Evolutionary conservation across 2,888 invertebrate genomes (phyloP), one percentile per base, ranked within the genome.

Genomic region (Plagiodera versicolora): DNA sequence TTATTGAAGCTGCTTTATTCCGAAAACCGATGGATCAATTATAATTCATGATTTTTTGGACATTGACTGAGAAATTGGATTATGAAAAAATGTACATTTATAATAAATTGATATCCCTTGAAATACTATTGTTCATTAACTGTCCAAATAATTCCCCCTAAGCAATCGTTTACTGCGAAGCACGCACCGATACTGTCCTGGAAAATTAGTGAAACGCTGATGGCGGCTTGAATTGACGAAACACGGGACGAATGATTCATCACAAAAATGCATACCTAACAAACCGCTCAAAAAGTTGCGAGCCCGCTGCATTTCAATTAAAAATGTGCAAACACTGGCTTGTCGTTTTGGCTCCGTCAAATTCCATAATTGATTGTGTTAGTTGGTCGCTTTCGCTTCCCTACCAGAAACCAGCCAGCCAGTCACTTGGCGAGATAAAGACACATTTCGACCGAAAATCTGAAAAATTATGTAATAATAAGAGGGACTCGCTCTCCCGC

Each of bases 191-290:
- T 67, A 72, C 72, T 69, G 73, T 65, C 71, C 74, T 72, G 75
- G 67, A 70, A 74, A 75, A 73, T 74, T 74, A 76, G 74, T 72
- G 75, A 71, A 71, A 67, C 70, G 63, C 69, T 60, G 66, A 69
- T 65, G 65, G 72, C 67, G 70, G 70, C 72, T 6, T 32, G 73
- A 72, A 74, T 73, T 75, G 75, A 75, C 76, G 75, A 76, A 77
- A 76, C 74, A 72, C 67, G 65, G 72, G 66, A 70, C 69, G 73
- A 71, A 75, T 77, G 75, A 74, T 77, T 77, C 73, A 73, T 75
- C 71, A 74, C 72, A 77, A 77, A 78, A 78, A 77, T 77, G 76
- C 76, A 77, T 77, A 75, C 72, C 76, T 77, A 78, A 77, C 77
- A 77, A 77, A 75, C 76, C 77, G 53, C 20, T 53, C 67, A 66